phyloP scores from a whole-genome alignment of 2,113 vertebrate species.

The Synchiropus splendidus region DNA sequence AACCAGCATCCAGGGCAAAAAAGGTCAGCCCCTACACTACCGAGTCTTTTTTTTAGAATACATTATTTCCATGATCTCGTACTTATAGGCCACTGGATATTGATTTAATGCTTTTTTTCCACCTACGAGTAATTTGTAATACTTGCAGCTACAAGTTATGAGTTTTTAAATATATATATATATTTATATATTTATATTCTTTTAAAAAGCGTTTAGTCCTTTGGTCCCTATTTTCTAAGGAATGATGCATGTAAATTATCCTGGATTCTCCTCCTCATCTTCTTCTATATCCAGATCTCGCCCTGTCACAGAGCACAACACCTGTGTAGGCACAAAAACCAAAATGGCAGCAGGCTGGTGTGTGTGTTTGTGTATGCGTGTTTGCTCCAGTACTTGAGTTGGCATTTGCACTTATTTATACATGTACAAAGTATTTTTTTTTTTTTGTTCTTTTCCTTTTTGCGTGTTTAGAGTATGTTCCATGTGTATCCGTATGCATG shows the following conservation, averaged over 20 bases:
- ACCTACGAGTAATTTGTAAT: conserved; percentile 70
- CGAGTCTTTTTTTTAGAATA: conserved; percentile 49
- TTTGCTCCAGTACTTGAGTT: conserved; percentile 58
- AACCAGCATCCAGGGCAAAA: conserved; percentile 65
- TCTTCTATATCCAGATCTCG: conserved; percentile 58
- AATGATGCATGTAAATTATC: conserved; percentile 79
- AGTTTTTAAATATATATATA: conserved; percentile 73
- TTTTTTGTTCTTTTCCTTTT: conserved; percentile 16
- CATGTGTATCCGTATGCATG: conserved; percentile 61
- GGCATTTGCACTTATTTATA: conserved; percentile 64
- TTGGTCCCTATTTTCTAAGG: conserved; percentile 81
- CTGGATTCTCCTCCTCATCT: conserved; percentile 64
- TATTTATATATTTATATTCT: conserved; percentile 73
- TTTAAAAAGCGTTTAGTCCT: conserved; percentile 78
- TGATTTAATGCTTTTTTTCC: conserved; percentile 61
- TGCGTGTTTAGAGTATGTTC: conserved; percentile 37
- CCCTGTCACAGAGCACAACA: conserved; percentile 69
- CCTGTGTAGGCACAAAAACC: conserved; percentile 77
- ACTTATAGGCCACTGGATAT: conserved; percentile 73
- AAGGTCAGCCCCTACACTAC: conserved; percentile 56
- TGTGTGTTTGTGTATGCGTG: conserved; percentile 45
- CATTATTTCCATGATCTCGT: conserved; percentile 63
- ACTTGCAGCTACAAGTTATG: conserved; percentile 75
- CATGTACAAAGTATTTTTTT: conserved; percentile 56
- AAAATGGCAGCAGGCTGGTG: conserved; percentile 77